Conservation (phyloP, 2,797 vertebrate genomes). For the Caiman crocodilus region DNA sequence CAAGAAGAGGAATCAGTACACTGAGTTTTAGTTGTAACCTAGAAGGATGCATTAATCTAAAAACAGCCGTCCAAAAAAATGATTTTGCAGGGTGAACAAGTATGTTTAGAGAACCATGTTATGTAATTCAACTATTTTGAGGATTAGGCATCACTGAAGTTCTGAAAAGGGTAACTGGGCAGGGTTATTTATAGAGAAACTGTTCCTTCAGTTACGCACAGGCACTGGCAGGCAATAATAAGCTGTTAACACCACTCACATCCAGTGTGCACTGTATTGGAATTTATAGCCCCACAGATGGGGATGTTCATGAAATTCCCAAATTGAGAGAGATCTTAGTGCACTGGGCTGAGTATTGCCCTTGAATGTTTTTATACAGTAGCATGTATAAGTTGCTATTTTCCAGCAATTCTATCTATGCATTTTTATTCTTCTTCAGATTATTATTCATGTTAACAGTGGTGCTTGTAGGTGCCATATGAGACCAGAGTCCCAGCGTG, state of each 20-base stretch:
- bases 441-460: not conserved
- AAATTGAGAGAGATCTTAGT: not conserved
- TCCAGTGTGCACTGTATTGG: not conserved
- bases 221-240: slow-evolving; percentile 22
- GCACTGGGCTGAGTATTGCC: not conserved
- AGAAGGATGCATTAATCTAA: not conserved
- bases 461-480: not conserved
- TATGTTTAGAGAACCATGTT: slow-evolving; percentile 44
- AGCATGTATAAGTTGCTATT: not conserved
- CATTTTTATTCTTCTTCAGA: not conserved
- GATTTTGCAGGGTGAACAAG: slow-evolving; percentile 10
- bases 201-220: slow-evolving; percentile 32
- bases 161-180: slow-evolving; percentile 64
- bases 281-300: not conserved
- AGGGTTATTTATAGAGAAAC: slow-evolving; percentile 59
- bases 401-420: not conserved
- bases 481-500: not conserved
- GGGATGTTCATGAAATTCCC: not conserved
- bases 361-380: slow-evolving; percentile 9
- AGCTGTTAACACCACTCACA: not conserved
- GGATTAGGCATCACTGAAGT: slow-evolving; percentile 41
- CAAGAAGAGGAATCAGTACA: not conserved
- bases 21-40: not conserved
- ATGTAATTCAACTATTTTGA: slow-evolving; percentile 64
- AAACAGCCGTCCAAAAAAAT: not conserved